phyloP scores from a whole-genome alignment of 2,113 vertebrate genomes.

The Otis tarda region DNA sequence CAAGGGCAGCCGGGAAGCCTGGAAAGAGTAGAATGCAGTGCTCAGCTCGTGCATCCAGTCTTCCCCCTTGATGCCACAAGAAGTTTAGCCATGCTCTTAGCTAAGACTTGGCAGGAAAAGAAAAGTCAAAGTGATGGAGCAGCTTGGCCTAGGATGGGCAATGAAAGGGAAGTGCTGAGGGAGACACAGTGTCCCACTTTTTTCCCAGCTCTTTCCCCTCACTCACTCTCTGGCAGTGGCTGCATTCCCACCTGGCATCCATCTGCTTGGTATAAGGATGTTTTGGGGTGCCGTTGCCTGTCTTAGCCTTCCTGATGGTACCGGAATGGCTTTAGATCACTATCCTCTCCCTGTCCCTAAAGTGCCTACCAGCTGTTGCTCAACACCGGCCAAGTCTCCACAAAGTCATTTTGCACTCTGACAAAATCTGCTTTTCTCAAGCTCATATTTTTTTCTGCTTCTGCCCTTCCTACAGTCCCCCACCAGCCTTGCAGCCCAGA shows the following conservation, averaged over 20 bases:
- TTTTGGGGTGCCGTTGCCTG: not conserved
- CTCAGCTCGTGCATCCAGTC: not conserved
- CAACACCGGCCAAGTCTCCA: not conserved
- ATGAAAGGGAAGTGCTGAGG: not conserved
- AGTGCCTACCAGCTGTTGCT: not conserved
- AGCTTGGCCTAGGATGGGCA: not conserved
- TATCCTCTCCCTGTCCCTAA: not conserved
- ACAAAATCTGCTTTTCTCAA: not conserved
- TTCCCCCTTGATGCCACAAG: not conserved
- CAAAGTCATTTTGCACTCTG: not conserved
- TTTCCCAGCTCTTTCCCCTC: not conserved
- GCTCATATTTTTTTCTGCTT: not conserved
- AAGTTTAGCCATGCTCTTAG: not conserved
- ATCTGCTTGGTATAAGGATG: not conserved
- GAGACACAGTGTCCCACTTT: not conserved
- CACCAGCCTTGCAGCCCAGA: not conserved
- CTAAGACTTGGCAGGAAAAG: not conserved
- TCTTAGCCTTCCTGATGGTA: not conserved
- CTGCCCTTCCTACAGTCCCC: not conserved
- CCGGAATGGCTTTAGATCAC: not conserved
- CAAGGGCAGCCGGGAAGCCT: constrained; percentile 19
- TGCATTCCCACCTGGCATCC: not conserved
- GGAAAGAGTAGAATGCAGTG: not conserved
- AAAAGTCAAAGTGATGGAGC: not conserved
- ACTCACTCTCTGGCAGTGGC: not conserved